phyloP scores from a whole-genome alignment of 2,888 invertebrate genomes.

The Hemistola chrysoprasaria region DNA sequence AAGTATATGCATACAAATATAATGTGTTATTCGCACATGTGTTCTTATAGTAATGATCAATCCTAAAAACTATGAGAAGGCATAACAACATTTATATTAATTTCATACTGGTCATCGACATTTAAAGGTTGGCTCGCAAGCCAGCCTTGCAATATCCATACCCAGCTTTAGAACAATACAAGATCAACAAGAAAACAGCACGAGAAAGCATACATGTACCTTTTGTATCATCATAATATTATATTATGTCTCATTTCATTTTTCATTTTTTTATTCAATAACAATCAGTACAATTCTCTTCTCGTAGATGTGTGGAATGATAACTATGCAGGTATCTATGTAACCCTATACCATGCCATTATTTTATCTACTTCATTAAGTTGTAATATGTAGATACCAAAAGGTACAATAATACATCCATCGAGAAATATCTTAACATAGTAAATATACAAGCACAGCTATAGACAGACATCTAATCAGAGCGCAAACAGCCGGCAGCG shows the following conservation, averaged over 20 bases:
- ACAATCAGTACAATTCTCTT: too few species aligned
- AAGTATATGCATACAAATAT: constrained; percentile 1
- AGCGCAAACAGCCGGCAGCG: constrained; percentile 59
- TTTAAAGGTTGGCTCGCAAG: too few species aligned
- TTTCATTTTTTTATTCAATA: too few species aligned
- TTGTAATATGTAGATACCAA: constrained; percentile 3
- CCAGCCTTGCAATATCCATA: too few species aligned
- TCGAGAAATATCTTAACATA: constrained; percentile 19
- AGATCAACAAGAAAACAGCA: constrained; percentile 57
- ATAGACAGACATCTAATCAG: constrained; percentile 67
- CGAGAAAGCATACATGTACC: constrained; percentile 27
- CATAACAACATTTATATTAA: constrained; percentile 59
- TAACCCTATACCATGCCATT: too few species aligned
- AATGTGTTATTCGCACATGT: constrained; percentile 29
- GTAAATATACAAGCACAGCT: constrained; percentile 57
- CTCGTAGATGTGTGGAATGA: too few species aligned
- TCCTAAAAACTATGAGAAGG: constrained; percentile 42
- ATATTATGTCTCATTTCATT: too few species aligned
- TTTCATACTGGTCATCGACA: too few species aligned
- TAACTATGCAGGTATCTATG: too few species aligned
- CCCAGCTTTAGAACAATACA: constrained; percentile 57
- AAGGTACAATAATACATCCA: constrained; percentile 13
- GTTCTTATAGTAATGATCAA: constrained; percentile 41
- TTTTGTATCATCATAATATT: too few species aligned
- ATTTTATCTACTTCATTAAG: not conserved